A percentile compares a stretch with the other conserved stretches of the same genome.
Conservation (phyloP, 2,797 vertebrate genomes). For the Mormyrops attenuatus region DNA sequence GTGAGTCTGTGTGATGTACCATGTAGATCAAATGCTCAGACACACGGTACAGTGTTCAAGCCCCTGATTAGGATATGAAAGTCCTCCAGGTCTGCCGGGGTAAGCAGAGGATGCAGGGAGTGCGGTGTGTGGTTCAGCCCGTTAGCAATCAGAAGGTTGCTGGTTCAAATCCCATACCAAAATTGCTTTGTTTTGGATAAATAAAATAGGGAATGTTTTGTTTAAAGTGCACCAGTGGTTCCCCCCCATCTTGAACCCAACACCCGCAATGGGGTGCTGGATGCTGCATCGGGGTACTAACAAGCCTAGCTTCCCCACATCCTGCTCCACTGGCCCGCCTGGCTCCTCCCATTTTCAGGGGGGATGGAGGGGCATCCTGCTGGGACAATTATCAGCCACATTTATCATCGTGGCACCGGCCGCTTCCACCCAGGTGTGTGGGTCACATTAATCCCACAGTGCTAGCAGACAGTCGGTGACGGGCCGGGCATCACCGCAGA, state of each 20-base stretch:
- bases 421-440: not conserved
- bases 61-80: not conserved
- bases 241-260: not conserved
- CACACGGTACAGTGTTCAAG: not conserved
- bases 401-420: not conserved
- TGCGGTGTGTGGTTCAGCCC: not conserved
- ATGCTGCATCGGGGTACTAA: not conserved
- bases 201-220: not conserved
- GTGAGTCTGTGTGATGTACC: not conserved
- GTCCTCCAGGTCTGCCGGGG: not conserved
- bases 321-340: not conserved
- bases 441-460: constrained; percentile 7
- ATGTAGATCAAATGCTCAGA: not conserved
- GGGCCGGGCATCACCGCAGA: not conserved
- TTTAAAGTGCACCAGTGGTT: not conserved
- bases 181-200: not conserved
- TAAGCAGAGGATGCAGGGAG: not conserved
- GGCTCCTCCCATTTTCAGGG: not conserved
- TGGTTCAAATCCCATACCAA: not conserved
- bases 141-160: not conserved
- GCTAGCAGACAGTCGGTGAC: not conserved
- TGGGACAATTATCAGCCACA: constrained; percentile 3
- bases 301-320: not conserved
- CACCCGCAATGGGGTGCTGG: not conserved
- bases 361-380: not conserved